Evolutionary conservation across 2,888 invertebrate species (phyloP), one percentile per base, ranked within the genome.

Genomic region (Nomada flava): DNA sequence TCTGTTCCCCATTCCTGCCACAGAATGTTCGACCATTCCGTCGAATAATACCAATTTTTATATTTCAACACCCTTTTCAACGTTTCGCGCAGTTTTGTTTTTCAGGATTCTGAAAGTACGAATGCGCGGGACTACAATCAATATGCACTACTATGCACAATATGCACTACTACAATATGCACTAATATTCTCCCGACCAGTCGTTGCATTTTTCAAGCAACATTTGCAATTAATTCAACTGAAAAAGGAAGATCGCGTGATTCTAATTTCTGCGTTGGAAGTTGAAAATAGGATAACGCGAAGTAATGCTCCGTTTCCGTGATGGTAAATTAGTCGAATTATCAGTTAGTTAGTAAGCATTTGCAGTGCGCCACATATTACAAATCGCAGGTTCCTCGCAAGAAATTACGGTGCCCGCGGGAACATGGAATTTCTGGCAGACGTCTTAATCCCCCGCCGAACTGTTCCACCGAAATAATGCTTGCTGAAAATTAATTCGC

Each of bases 281-380:
- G 36, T 60, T 29, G 15, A 18, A 7, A 4, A 7, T 4, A 52
- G 15, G n/a, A 52, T 15, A 20, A 7, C 29, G 23, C 36, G 29
- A n/a, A 23, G 20, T n/a, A 23, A 69, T 26, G 26, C n/a, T 36
- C 23, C 23, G 13, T 53, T 52, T 29, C 10, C 26, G 18, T n/a
- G 23, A 55, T 3, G 44, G 50, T n/a, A 63, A 64, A 67, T 76
- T 53, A 68, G 75, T 79, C 74, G 60, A 47, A 84, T 84, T 75
- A 80, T 76, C 64, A 79, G 83, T 83, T 80, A 73, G 82, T 73
- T 82, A 44, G 69, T 29, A 29, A 73, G 42, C 68, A 72, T 74
- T 79, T 69, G 76, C 69, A 63, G 71, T 47, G 53, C 10, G 55
- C 63, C 65, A 23, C 63, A 53, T 62, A 77, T 82, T 63, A 36